Percentiles rank a stretch among this genome's conserved stretches.
Conservation (phyloP, 2,113 vertebrate genomes). For the Ibidorhyncha struthersii region DNA sequence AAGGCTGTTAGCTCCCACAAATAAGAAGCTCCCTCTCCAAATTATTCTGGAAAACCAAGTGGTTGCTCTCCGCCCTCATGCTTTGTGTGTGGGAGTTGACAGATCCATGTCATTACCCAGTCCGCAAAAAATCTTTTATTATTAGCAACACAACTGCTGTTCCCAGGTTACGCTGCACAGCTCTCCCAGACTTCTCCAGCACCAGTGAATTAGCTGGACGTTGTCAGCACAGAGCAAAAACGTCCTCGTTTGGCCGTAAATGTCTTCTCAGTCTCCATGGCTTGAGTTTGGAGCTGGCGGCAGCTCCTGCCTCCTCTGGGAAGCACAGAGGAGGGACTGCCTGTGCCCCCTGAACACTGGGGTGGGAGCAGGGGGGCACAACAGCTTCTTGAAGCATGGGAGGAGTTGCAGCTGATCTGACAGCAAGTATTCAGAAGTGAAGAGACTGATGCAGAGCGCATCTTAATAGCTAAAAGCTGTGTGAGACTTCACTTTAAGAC, state of each 20-base stretch:
- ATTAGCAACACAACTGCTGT: background rate
- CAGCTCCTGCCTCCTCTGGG: background rate
- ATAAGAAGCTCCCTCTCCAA: background rate
- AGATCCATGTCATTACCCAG: background rate
- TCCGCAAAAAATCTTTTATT: background rate
- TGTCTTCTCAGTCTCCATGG: background rate
- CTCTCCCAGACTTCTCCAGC: background rate
- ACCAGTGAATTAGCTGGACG: background rate
- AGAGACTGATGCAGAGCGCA: background rate
- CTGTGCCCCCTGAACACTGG: background rate
- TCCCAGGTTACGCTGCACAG: background rate
- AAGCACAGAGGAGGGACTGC: background rate
- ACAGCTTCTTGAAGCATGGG: rapidly evolving
- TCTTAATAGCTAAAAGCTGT: background rate
- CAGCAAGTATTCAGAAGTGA: background rate
- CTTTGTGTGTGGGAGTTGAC: rapidly evolving
- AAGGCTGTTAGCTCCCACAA: background rate
- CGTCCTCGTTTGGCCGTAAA: background rate
- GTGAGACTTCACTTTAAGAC: background rate
- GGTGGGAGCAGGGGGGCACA: background rate
- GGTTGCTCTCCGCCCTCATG: rapidly evolving
- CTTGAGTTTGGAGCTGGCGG: background rate
- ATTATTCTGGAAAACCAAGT: background rate
- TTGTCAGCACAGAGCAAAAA: background rate
- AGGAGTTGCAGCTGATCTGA: background rate